Percentiles rank a stretch among this genome's conserved stretches.
Conservation (phyloP, 2,797 vertebrate genomes). For the Takifugu rubripes region DNA sequence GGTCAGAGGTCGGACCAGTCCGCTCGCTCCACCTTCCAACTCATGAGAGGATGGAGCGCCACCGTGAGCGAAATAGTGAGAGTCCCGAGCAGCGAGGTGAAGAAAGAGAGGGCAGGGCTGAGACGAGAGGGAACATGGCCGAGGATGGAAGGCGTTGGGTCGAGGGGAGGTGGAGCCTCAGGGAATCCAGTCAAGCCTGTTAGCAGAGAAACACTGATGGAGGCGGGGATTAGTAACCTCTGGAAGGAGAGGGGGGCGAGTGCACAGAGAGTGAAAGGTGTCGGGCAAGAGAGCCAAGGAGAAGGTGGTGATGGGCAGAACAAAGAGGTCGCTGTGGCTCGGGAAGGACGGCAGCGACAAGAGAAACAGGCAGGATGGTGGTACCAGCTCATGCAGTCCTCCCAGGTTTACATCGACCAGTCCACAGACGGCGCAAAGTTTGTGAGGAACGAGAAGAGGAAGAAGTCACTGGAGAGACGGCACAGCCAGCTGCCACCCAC, state of each 20-base stretch:
- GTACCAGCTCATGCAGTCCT: slow-evolving; percentile 99
- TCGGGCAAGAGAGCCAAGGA: slow-evolving; percentile 55
- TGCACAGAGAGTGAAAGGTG: slow-evolving; percentile 59
- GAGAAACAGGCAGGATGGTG: slow-evolving; percentile 92
- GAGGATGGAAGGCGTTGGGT: slow-evolving; percentile 46
- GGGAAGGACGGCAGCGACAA: slow-evolving; percentile 65
- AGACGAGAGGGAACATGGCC: slow-evolving; percentile 75
- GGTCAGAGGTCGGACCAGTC: slow-evolving; percentile 84
- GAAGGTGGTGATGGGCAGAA: slow-evolving; percentile 28
- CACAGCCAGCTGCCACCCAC: slow-evolving; percentile 74
- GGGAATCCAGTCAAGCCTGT: slow-evolving; percentile 36
- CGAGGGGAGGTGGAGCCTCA: slow-evolving; percentile 33
- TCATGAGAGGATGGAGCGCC: slow-evolving; percentile 81
- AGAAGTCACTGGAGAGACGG: slow-evolving; percentile 72
- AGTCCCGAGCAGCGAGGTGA: slow-evolving; percentile 51
- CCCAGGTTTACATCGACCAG: slow-evolving; percentile 94
- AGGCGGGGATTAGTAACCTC: slow-evolving; percentile 35
- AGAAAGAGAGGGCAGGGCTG: slow-evolving; percentile 49
- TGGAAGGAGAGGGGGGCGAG: slow-evolving; percentile 50
- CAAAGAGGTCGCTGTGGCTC: slow-evolving; percentile 41
- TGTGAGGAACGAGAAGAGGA: slow-evolving; percentile 79
- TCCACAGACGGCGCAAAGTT: slow-evolving; percentile 83
- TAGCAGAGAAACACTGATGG: slow-evolving; percentile 43
- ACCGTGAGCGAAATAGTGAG: slow-evolving; percentile 57
- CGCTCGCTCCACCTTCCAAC: slow-evolving; percentile 88